Evolutionary conservation across 2,113 vertebrate species (phyloP), one percentile per base, ranked within the genome.

Genomic region (Misgurnus anguillicaudatus): DNA sequence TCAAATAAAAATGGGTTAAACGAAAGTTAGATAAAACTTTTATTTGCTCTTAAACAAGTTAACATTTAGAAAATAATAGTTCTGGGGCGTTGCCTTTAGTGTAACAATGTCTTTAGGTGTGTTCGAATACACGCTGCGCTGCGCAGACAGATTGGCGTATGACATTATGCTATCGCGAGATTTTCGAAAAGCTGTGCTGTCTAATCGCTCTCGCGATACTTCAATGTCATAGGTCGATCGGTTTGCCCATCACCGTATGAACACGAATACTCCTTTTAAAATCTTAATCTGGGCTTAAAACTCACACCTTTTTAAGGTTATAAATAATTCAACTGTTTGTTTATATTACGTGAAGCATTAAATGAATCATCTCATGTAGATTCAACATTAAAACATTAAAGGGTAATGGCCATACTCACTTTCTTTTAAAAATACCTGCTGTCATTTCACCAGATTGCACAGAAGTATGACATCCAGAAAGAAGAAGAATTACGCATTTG

Each of bases 381-480:
- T 53, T 9, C 42, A 45, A 45, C 42, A 10, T 45, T 2, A 10
- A 45, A 10, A 45, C 24, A 31, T 31, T 31, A 31, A 31, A 31
- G 24, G 24, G 24, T 31, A 31, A 31, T 31, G 24, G 24, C 24
- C 24, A 45, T 45, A 10, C 47, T 51, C 13, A 11, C 14, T 55
- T n/a, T n/a, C 1, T n/a, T n/a, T 55, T 11, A 4, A 16, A 16
- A 17, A 16, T 17, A 53, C 13, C 48, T 17, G 51, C 51, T 48
- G 14, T 39, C 60, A 64, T n/a, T 41, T 3, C 47, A 55, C 45
- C 88, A 99, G 97, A 96, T 98, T 0, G 95, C 94, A 55, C 94
- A 95, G 90, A 99, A 99, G 69, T 98, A 99, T 0, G 96, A 99
- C 84, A 82, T 84, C 0, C 95, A 96, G 89, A 97, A 94, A 75